Percentiles rank a stretch among this genome's conserved stretches.
Evolutionary conservation across 2,888 invertebrate species (phyloP).

Genomic region (Drosophila conformis): DNA sequence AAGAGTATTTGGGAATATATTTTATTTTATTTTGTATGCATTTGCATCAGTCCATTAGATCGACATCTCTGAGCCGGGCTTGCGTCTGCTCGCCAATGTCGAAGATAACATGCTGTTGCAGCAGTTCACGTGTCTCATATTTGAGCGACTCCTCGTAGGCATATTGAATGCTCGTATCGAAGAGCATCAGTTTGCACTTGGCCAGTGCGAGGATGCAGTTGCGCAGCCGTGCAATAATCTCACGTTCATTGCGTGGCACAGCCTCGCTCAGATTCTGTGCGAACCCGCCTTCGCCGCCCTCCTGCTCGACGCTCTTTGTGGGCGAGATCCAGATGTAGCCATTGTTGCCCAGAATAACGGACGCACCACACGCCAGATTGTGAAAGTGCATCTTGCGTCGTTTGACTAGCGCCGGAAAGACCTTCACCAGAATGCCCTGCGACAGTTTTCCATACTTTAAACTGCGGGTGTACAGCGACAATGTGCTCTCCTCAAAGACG

Average conservation of each 20-base stretch:
- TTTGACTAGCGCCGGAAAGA: slow-evolving; percentile 95
- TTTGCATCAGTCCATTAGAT: slow-evolving; percentile 43
- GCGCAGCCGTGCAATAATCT: slow-evolving; percentile 94
- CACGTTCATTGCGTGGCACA: slow-evolving; percentile 90
- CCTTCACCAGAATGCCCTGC: slow-evolving; percentile 95
- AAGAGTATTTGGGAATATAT: not conserved
- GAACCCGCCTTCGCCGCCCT: slow-evolving; percentile 90
- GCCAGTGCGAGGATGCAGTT: slow-evolving; percentile 96
- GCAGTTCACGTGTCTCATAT: slow-evolving; percentile 91
- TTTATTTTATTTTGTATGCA: slow-evolving; percentile 21
- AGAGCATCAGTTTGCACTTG: slow-evolving; percentile 94
- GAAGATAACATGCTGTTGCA: slow-evolving; percentile 93
- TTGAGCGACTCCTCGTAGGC: slow-evolving; percentile 95
- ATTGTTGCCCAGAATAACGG: slow-evolving; percentile 97
- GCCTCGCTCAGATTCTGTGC: slow-evolving; percentile 90
- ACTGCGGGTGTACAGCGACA: slow-evolving; percentile 97
- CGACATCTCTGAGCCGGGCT: slow-evolving; percentile 88
- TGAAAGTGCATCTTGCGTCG: slow-evolving; percentile 98
- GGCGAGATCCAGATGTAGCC: slow-evolving; percentile 98
- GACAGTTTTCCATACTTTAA: slow-evolving; percentile 98
- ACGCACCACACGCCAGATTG: slow-evolving; percentile 95
- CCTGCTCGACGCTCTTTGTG: slow-evolving; percentile 87
- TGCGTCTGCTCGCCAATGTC: slow-evolving; percentile 93
- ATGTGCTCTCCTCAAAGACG: slow-evolving; percentile 94
- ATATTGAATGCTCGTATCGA: slow-evolving; percentile 95